Conservation (phyloP, 92 coral and sea anemone genomes). For the Epizoanthus stellaris region DNA sequence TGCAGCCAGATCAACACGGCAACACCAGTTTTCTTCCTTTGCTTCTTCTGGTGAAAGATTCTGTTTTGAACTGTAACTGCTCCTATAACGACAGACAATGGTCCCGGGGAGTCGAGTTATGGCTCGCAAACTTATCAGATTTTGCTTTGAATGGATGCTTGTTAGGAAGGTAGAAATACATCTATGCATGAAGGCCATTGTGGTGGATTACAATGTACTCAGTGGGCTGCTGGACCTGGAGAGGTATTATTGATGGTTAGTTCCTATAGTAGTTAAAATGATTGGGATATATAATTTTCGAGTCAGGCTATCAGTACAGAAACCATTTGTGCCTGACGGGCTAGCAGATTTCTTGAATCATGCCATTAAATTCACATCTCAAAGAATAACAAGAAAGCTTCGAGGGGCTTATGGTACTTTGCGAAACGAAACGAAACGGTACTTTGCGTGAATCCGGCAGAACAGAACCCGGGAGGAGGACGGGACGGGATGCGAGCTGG, state of each 20-base stretch:
- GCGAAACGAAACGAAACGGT: no score
- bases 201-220: not conserved
- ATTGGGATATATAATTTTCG: no score
- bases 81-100: not conserved
- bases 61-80: not conserved
- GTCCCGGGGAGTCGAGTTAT: not conserved
- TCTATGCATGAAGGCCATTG: conserved; percentile 16
- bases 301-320: no score
- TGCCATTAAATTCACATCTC: no score
- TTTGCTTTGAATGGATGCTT: not conserved
- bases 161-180: not conserved
- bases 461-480: no score
- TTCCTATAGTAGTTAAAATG: not conserved
- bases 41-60: conserved; percentile 49
- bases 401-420: no score
- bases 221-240: not conserved
- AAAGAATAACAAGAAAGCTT: no score
- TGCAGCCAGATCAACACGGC: conserved; percentile 84
- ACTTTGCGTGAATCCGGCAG: no score
- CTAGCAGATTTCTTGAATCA: no score
- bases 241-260: not conserved
- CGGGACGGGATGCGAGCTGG: no score
- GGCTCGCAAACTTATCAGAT: not conserved
- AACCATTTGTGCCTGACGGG: no score
- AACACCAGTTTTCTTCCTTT: conserved; percentile 67